Conservation (phyloP, 2,888 invertebrate species). For the Clusia tigrina region DNA sequence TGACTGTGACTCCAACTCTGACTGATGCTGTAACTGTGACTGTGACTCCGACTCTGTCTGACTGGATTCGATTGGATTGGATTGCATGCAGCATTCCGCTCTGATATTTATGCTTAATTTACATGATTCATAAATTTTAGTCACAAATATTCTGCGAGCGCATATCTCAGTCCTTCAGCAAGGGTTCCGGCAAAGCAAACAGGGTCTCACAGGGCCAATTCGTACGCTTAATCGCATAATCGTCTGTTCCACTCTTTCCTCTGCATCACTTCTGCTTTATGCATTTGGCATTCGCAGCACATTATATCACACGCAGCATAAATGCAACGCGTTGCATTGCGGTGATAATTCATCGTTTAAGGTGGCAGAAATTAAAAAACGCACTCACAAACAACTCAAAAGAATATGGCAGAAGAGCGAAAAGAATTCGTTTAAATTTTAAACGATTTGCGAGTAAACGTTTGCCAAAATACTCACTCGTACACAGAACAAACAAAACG, state of each 20-base stretch:
- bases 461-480: neutral
- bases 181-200: too few relatives aligned
- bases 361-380: neutral
- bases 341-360: neutral
- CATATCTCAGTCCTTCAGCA: too few relatives aligned
- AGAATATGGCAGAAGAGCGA: neutral
- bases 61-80: neutral
- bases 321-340: neutral
- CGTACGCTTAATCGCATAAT: neutral
- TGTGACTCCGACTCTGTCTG: neutral
- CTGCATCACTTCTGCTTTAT: neutral
- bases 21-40: neutral
- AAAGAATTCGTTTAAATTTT: neutral
- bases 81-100: neutral
- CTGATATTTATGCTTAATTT: neutral
- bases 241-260: neutral
- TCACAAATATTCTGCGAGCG: neutral
- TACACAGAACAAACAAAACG: neutral
- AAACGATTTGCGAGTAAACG: neutral
- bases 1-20: neutral
- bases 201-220: too few relatives aligned
- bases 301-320: too few relatives aligned
- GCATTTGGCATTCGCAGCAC: too few relatives aligned
- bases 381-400: too few relatives aligned
- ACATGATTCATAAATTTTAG: slow-evolving; percentile 4